Evolutionary conservation across 2,888 invertebrate genomes (phyloP).

Genomic region (Agrypnus murinus): DNA sequence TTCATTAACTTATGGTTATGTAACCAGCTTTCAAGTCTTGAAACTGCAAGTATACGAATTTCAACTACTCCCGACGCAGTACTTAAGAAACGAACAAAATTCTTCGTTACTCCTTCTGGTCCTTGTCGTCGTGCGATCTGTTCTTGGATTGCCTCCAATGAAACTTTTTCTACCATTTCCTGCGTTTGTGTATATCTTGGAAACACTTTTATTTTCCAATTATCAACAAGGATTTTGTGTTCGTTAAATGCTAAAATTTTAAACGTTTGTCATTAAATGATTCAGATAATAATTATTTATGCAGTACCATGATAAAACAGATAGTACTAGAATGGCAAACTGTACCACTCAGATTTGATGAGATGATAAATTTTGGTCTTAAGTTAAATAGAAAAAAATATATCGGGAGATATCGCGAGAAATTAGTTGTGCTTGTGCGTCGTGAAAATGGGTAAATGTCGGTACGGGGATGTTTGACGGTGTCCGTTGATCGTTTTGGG

Average conservation of each 20-base stretch:
- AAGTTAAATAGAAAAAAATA: no score
- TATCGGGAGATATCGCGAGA: no score
- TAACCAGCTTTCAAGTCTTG: slow-evolving; percentile 93
- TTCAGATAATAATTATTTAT: no score
- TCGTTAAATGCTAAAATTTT: slow-evolving; percentile 68
- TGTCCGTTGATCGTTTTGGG: no score
- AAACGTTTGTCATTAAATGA: no score
- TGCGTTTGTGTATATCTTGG: slow-evolving; percentile 77
- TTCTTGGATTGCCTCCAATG: slow-evolving; percentile 91
- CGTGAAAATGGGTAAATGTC: no score
- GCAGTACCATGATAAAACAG: no score
- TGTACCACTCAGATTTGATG: no score
- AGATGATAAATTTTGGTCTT: no score
- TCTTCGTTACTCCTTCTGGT: slow-evolving; percentile 90
- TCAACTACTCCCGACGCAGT: slow-evolving; percentile 91
- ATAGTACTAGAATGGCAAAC: no score
- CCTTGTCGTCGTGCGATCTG: slow-evolving; percentile 89
- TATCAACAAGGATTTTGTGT: slow-evolving; percentile 69
- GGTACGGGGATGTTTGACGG: no score
- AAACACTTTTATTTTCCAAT: slow-evolving; percentile 71
- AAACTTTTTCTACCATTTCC: slow-evolving; percentile 85
- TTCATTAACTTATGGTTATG: slow-evolving; percentile 96
- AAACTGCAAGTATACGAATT: slow-evolving; percentile 85
- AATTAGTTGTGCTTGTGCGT: no score
- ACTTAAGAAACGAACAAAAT: slow-evolving; percentile 89